These are phyloP conservation scores for Ganaspis sp. DNA, from an alignment of 1,140 invertebrate genomes.

Conservation along the genomic window DNA sequence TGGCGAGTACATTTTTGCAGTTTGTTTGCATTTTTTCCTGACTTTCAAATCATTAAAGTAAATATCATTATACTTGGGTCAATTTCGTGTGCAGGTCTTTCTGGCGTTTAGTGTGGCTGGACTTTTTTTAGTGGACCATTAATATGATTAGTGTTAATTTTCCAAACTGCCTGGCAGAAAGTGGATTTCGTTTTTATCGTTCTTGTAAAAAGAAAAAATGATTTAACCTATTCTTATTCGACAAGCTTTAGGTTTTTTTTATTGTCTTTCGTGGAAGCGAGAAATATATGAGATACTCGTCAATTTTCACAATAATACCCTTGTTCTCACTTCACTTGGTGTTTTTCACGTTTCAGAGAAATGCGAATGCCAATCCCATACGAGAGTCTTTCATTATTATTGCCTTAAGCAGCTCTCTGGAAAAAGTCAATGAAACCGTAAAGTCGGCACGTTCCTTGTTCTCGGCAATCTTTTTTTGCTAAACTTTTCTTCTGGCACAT, in stretches of 20 bases:
- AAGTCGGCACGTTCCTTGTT: slow-evolving; percentile 23
- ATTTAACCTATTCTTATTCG: slow-evolving; percentile 1
- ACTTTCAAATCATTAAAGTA: not conserved
- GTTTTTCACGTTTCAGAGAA: slow-evolving; percentile 38
- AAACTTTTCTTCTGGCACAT: slow-evolving; percentile 8
- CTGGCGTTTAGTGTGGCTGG: not conserved
- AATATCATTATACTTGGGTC: not conserved
- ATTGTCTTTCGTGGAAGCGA: not conserved
- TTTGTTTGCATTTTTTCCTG: no score
- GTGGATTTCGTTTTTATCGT: not conserved
- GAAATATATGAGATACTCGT: not conserved
- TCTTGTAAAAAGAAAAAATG: not conserved
- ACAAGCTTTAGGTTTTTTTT: not conserved
- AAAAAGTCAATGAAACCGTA: not conserved
- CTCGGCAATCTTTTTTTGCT: not conserved
- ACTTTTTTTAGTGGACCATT: not conserved
- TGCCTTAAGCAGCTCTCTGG: not conserved
- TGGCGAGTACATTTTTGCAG: no score
- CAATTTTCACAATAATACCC: slow-evolving; percentile 27
- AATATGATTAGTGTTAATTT: slow-evolving; percentile 1
- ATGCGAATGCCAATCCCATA: slow-evolving; percentile 26
- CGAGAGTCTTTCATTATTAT: slow-evolving; percentile 2
- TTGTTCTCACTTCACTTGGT: slow-evolving; percentile 24
- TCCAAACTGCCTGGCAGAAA: not conserved
- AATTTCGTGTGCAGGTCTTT: not conserved